Evolutionary conservation across 2,888 invertebrate genomes (phyloP), one percentile per base, ranked within the genome.

Genomic region (Geophilus truncorum): DNA sequence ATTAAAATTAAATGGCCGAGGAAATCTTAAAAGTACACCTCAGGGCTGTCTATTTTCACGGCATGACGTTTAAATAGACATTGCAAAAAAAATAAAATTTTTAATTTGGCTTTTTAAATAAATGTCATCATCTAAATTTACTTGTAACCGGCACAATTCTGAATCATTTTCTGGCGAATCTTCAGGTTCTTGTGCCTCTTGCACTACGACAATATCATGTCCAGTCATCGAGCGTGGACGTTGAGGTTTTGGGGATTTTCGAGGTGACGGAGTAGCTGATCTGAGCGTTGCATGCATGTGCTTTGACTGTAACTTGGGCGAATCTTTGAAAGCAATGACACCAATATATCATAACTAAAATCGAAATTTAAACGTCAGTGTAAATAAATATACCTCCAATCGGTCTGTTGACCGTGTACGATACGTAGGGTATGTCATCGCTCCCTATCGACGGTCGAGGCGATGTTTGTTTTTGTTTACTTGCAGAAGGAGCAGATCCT

Each of bases 391-490:
- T 86, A 92, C 93, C 93, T 85, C 95, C 95, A 80, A 96, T 96
- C 10, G 95, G 95, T 81, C 94, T 89, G 86, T 94, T 95, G 0
- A 93, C 93, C 0, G 95, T 95, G 84, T 96, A 96, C 0, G 95
- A 95, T 84, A 96, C 94, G 86, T 96, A 96, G 0, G 96, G 96
- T 80, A 96, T 88, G 86, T 96, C 96, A 86, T 95, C 94, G 0
- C 94, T 94, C 86, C 95, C 95, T 10, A 96, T 92, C 84, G 95
- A 95, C 0, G 94, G 92, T 0, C 95, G 94, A 0, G 95, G 95
- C 0, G 95, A 95, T 5, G 92, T 92, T 83, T 92, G 92, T 3
- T 93, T 91, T 40, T 86, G 23, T 25, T 78, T 78, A 40, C 40
- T 78, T 1, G 40, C 15, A 10, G 78, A 28, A 36, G 78, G 12